Percentiles rank a stretch among this genome's conserved stretches.
phyloP scores from a whole-genome alignment of 2,888 invertebrate species.

The Himalopsyche tibetana region DNA sequence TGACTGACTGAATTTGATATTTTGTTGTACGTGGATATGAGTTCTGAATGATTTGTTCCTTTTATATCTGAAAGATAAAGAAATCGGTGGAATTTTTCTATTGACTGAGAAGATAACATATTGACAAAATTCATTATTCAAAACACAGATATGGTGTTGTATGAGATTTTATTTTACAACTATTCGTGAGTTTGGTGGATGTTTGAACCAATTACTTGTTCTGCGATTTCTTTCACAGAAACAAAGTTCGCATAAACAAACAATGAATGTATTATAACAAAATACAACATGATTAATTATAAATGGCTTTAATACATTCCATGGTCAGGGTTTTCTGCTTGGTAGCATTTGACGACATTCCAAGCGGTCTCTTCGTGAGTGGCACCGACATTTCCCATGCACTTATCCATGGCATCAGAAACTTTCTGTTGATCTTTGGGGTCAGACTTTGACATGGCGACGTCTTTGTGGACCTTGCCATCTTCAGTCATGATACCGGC shows the following conservation, averaged over 20 bases:
- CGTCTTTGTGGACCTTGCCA: conserved; percentile 76
- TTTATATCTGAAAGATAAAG: too few species aligned
- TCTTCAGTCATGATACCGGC: conserved; percentile 76
- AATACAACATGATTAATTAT: background rate
- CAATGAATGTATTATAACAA: background rate
- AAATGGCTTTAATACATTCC: background rate
- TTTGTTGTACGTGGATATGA: too few species aligned
- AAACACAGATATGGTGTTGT: background rate
- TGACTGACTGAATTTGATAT: too few species aligned
- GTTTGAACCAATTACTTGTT: background rate
- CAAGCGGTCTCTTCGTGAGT: conserved; percentile 75
- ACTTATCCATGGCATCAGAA: conserved; percentile 74
- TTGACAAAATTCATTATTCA: too few species aligned
- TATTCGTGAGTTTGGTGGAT: conserved; percentile 11
- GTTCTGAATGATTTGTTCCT: too few species aligned
- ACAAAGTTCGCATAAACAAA: background rate
- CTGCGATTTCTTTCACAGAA: conserved; percentile 2
- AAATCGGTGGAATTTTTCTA: too few species aligned
- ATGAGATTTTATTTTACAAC: background rate
- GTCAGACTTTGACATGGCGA: conserved; percentile 74
- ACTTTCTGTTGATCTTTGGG: conserved; percentile 74
- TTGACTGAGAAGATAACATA: too few species aligned
- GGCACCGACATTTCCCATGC: conserved; percentile 74
- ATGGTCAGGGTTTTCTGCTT: conserved; percentile 63
- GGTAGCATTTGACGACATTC: conserved; percentile 77